Conservation (phyloP, 2,888 invertebrate species). For the Eilema depressum region DNA sequence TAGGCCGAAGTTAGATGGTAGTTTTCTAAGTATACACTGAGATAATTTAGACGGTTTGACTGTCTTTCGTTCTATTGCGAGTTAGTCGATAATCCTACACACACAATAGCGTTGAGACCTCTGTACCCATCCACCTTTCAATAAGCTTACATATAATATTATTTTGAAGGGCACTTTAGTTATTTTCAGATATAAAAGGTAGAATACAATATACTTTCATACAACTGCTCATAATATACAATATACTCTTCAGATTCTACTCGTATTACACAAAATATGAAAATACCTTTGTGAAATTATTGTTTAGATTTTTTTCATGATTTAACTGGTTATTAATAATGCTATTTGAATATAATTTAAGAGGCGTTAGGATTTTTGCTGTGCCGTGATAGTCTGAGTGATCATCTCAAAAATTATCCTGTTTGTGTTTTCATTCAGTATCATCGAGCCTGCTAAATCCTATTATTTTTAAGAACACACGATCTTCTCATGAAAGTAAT, state of each 20-base stretch:
- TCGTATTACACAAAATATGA: no score
- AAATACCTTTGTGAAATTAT: no score
- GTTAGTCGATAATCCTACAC: constrained; percentile 69
- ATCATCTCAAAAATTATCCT: no score
- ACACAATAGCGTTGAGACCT: constrained; percentile 62
- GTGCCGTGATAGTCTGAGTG: neutral
- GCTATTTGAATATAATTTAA: neutral
- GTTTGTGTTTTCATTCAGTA: neutral
- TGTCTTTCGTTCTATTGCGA: constrained; percentile 76
- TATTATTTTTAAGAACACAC: no score
- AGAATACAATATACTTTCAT: neutral
- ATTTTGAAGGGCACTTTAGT: constrained; percentile 15
- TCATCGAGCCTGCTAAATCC: no score
- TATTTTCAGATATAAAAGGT: neutral
- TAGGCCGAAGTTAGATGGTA: constrained; percentile 60
- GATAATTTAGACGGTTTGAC: constrained; percentile 73
- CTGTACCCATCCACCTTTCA: constrained; percentile 63
- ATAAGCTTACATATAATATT: constrained; percentile 56
- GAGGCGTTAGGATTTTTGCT: no score
- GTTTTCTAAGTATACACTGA: constrained; percentile 63
- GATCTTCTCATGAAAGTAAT: no score
- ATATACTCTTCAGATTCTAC: no score
- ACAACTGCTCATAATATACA: neutral
- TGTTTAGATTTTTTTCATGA: no score
- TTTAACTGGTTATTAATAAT: no score